Evolutionary conservation across 2,113 vertebrate species (phyloP).

Genomic region (Colaptes auratus): DNA sequence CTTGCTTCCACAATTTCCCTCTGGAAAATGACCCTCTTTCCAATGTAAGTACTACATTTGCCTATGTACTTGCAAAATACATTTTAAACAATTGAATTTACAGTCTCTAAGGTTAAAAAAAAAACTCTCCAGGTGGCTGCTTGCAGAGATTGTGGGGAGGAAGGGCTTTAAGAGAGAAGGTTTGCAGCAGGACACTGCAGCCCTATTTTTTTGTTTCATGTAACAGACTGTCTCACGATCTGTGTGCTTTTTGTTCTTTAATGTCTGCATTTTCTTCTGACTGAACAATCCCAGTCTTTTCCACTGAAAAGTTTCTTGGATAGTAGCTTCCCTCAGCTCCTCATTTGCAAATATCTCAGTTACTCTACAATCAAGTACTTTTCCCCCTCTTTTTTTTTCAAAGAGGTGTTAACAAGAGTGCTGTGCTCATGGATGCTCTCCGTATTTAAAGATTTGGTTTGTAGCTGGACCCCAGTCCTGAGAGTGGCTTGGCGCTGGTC

Average conservation of each 20-base stretch:
- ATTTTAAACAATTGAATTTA: neutral
- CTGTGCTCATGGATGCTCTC: neutral
- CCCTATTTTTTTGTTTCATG: neutral
- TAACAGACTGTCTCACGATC: neutral
- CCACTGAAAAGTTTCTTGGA: neutral
- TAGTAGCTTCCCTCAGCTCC: neutral
- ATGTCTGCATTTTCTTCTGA: neutral
- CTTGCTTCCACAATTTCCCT: neutral
- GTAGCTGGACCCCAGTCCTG: neutral
- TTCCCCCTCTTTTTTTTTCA: neutral
- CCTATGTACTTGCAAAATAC: neutral
- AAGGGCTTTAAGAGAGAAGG: neutral
- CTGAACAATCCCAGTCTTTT: neutral
- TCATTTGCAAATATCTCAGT: neutral
- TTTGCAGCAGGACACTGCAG: neutral
- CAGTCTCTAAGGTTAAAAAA: neutral
- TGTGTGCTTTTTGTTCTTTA: neutral
- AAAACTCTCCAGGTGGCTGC: neutral
- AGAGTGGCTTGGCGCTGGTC: neutral
- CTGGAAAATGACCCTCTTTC: neutral
- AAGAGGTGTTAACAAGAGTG: neutral
- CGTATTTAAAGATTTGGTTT: neutral
- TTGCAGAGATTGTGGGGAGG: neutral
- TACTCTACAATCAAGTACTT: neutral
- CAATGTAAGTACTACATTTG: neutral